phyloP scores from a whole-genome alignment of 2,797 vertebrate species.

The Malurus splendens region DNA sequence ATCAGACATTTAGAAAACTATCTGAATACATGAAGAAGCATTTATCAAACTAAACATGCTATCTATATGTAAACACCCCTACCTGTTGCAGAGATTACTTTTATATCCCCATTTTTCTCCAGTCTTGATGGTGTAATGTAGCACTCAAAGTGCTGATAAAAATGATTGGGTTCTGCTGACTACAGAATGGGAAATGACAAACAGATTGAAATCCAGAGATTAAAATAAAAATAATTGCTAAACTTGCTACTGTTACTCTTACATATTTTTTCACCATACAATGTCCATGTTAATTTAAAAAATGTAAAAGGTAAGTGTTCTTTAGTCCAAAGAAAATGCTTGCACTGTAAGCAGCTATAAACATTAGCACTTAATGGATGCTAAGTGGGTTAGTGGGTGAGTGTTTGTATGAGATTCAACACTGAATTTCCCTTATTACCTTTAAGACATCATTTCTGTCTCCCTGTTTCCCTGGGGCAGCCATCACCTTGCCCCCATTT shows the following conservation, averaged over 20 bases:
- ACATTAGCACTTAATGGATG: not conserved
- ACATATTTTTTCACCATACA: not conserved
- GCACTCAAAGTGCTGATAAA: slow-evolving; percentile 17
- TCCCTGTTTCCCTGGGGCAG: not conserved
- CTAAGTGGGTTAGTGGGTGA: not conserved
- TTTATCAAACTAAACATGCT: slow-evolving; percentile 26
- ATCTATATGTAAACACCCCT: slow-evolving; percentile 45
- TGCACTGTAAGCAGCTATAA: not conserved
- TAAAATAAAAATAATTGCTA: slow-evolving; percentile 8
- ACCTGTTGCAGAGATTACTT: slow-evolving; percentile 36
- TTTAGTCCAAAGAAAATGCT: not conserved
- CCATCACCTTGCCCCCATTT: not conserved
- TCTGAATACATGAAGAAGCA: not conserved
- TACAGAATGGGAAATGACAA: slow-evolving; percentile 23
- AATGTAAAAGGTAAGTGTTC: not conserved
- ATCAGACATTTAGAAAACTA: slow-evolving; percentile 41
- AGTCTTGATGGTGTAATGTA: not conserved
- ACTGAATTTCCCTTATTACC: not conserved
- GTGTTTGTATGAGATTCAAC: not conserved
- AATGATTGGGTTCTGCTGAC: slow-evolving; percentile 35
- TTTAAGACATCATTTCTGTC: not conserved
- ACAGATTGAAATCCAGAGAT: slow-evolving; percentile 8
- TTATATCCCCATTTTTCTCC: slow-evolving; percentile 13
- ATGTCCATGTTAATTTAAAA: not conserved
- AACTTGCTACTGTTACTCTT: not conserved